Evolutionary conservation across 2,797 vertebrate species (phyloP).

Genomic region (Malurus splendens): DNA sequence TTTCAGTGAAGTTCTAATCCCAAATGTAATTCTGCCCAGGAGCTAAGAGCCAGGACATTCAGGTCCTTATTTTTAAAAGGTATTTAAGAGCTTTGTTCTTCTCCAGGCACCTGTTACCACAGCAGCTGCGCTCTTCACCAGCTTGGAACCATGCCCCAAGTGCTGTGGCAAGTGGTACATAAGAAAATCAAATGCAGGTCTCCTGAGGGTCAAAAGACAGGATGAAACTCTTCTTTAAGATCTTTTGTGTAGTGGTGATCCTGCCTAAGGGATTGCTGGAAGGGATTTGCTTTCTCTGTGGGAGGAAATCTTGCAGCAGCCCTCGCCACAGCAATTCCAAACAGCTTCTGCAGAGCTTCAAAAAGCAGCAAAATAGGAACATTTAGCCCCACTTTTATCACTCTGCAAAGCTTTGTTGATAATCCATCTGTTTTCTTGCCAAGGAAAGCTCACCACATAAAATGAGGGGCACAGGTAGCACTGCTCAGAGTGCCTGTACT

Average conservation of each 20-base stretch:
- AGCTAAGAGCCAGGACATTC: background rate
- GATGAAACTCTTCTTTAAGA: background rate
- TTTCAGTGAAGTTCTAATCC: background rate
- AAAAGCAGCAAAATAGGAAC: background rate
- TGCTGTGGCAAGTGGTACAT: background rate
- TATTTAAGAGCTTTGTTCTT: background rate
- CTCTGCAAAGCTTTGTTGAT: background rate
- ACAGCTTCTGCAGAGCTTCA: background rate
- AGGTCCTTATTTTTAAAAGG: background rate
- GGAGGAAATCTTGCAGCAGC: background rate
- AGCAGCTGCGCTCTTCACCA: background rate
- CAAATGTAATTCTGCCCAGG: background rate
- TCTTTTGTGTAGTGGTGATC: background rate
- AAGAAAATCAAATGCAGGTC: background rate
- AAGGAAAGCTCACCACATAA: background rate
- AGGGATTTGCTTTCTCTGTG: fast-evolving
- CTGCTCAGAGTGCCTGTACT: background rate
- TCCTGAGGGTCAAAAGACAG: background rate
- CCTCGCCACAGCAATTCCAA: background rate
- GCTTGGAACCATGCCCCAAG: background rate
- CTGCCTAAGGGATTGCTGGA: background rate
- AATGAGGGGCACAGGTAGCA: background rate
- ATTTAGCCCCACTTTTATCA: background rate
- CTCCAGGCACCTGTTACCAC: background rate
- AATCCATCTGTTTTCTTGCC: background rate